Percentiles rank a stretch among this genome's conserved stretches.
These are phyloP conservation scores for Odocoileus virginianus DNA, from an alignment of 2,113 vertebrate genomes.

Conservation along the genomic window DNA sequence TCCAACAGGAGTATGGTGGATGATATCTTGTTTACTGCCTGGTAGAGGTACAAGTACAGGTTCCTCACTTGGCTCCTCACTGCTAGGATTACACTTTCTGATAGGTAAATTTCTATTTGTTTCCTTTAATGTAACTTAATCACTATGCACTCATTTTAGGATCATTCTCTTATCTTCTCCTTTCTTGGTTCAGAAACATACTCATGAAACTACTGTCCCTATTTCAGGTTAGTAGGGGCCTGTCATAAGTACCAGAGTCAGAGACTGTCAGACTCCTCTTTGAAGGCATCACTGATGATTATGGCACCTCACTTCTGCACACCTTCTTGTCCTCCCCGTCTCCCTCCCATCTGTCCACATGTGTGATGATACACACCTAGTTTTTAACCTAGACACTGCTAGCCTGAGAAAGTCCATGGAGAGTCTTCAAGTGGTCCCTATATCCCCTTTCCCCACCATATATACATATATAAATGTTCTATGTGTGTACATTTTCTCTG, in stretches of 20 bases:
- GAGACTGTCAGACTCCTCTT: background rate
- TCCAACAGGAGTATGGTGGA: background rate
- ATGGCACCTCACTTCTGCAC: accelerated
- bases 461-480: background rate
- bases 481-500: background rate
- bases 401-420: background rate
- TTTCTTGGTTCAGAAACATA: background rate
- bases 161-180: background rate
- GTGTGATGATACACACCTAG: background rate
- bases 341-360: background rate
- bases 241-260: background rate
- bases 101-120: background rate
- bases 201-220: background rate
- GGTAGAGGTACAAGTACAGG: no score
- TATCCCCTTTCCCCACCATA: background rate
- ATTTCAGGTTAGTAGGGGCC: background rate
- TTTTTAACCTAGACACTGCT: background rate
- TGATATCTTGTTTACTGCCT: background rate
- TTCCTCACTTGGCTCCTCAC: background rate
- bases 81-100: background rate
- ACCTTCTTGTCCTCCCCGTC: accelerated
- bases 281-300: background rate
- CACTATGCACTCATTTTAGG: background rate
- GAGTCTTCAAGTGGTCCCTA: background rate
- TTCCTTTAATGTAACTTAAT: background rate